Conservation (phyloP, 2,888 invertebrate genomes). For the Cheilosia urbana region DNA sequence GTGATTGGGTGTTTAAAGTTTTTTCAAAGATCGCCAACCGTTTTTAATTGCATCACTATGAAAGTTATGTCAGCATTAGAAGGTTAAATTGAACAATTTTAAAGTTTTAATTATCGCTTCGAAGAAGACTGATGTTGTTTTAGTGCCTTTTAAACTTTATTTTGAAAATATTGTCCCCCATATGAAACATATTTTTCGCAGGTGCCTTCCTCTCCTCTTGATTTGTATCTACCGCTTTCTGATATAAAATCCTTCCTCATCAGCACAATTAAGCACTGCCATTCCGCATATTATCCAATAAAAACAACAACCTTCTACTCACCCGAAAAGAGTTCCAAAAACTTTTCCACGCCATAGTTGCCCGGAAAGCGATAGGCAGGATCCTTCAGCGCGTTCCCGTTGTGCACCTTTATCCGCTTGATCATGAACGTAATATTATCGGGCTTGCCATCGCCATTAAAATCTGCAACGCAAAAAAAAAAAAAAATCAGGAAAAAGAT, state of each 20-base stretch:
- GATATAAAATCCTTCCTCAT: background rate
- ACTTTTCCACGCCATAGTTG: conserved; percentile 99
- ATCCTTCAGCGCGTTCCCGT: conserved; percentile 92
- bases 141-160: too few species aligned
- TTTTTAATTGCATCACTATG: too few species aligned
- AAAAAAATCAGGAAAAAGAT: background rate
- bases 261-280: background rate
- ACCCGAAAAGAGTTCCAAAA: conserved; percentile 98
- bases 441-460: conserved; percentile 95
- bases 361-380: conserved; percentile 95
- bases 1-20: too few species aligned
- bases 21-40: too few species aligned
- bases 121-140: too few species aligned
- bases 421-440: conserved; percentile 98
- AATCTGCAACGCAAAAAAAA: conserved; percentile 87
- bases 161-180: too few species aligned
- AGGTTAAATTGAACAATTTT: too few species aligned
- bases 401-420: conserved; percentile 97
- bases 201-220: too few species aligned
- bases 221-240: too few species aligned
- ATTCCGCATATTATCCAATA: background rate
- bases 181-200: too few species aligned
- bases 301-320: conserved; percentile 79
- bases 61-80: too few species aligned
- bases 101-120: too few species aligned